Conservation (phyloP, 2,888 invertebrate species). For the Charanyca ferruginea region DNA sequence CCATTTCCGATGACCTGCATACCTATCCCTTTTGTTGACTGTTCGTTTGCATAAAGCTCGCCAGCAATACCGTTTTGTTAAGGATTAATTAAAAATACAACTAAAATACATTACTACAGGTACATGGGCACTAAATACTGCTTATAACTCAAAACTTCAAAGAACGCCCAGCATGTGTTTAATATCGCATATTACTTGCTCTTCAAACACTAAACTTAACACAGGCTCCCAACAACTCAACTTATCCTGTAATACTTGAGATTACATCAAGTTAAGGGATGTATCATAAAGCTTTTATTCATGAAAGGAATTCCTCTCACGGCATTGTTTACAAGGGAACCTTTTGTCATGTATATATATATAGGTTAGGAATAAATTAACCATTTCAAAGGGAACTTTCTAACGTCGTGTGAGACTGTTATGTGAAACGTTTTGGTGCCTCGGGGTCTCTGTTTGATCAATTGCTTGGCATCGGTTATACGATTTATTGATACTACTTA, state of each 20-base stretch:
- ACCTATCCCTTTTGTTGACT: too few species aligned
- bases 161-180: conserved; percentile 1
- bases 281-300: conserved; percentile 63
- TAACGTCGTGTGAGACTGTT: conserved; percentile 55
- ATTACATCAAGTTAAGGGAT: conserved; percentile 65
- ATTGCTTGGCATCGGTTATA: conserved; percentile 20
- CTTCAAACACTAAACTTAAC: conserved; percentile 43
- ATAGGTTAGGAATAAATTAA: conserved; percentile 70
- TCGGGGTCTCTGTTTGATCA: conserved; percentile 30
- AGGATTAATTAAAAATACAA: too few species aligned
- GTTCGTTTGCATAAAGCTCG: too few species aligned
- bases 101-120: too few species aligned
- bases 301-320: conserved; percentile 72
- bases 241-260: conserved; percentile 66
- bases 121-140: background rate
- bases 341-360: conserved; percentile 71
- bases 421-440: conserved; percentile 32
- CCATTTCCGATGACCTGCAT: too few species aligned
- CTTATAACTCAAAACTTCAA: conserved; percentile 3
- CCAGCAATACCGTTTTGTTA: too few species aligned
- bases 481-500: conserved; percentile 26
- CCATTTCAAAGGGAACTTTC: conserved; percentile 61
- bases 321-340: conserved; percentile 71
- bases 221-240: conserved; percentile 17
- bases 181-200: conserved; percentile 28